Evolutionary conservation across 1,140 invertebrate genomes (phyloP), one percentile per base, ranked within the genome.

Genomic region (Drosophila tropicalis): DNA sequence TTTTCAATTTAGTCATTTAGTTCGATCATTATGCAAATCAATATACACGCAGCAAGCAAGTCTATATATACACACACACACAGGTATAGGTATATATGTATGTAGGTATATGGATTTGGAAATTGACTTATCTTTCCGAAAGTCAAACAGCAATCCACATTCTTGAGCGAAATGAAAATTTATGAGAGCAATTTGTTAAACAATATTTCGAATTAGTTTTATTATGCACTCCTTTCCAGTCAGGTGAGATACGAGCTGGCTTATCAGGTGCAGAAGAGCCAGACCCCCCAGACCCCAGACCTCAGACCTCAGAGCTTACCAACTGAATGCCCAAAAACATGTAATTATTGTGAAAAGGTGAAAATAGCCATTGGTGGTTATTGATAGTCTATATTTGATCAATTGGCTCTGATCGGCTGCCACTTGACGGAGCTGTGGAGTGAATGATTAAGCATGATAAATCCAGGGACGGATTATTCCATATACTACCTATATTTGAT

Each of bases 181-280:
- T 87, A 87, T 87, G 72, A 62, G 56, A 64, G 74, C 56, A 61
- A 77, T 70, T 77, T 76, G 74, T 77, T 76, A 76, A 77, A 72
- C 80, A 87, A 76, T 70, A 86, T 76, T 85, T 68, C 61, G 75
- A 85, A 85, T 85, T 70, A 70, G 68, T 68, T 81, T 72, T 75
- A 81, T 71, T 73, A 61, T 69, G 62, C 32, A 58, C 47, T 36
- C 60, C 60, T 54, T 39, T 51, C 66, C 36, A 39, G 36, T 39
- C 36, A 39, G 36, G 36, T 39, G 36, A 39, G 36, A 39, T 39
- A 39, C 36, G 36, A 39, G 10, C 34, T 9, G 1, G 55, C 40
- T 32, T 25, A 55, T 36, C 47, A 29, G 41, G 36, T 10, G 29
- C 29, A 29, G 36, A 12, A 12, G 36, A 39, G 12, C 36, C 36